A percentile compares a stretch with the other conserved stretches of the same genome.
phyloP scores from a whole-genome alignment of 2,797 vertebrate genomes.

The Poliocrania exsul region DNA sequence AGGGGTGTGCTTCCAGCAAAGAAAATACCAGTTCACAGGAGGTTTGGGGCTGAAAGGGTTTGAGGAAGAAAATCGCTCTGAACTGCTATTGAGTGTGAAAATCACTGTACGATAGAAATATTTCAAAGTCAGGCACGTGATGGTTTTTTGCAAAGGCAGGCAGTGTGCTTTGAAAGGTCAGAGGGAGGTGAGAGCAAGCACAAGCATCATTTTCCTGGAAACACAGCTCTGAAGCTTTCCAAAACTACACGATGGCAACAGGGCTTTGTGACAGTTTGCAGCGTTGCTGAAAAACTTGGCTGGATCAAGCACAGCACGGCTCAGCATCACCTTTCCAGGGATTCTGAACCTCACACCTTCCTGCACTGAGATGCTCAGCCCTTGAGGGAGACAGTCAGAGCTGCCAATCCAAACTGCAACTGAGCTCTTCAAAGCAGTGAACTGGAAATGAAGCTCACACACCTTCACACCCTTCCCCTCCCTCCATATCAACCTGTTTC shows the following conservation, averaged over 20 bases:
- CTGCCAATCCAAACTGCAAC: background rate
- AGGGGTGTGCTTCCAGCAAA: background rate
- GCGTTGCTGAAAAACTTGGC: background rate
- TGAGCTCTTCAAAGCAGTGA: background rate
- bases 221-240: background rate
- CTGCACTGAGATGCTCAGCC: background rate
- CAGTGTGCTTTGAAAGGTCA: background rate
- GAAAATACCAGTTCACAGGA: accelerated
- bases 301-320: accelerated
- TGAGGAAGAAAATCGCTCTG: background rate
- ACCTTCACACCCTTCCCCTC: background rate
- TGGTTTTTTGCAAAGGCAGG: background rate
- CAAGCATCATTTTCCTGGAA: background rate
- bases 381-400: background rate
- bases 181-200: background rate
- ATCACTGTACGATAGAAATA: background rate
- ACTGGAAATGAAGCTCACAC: background rate
- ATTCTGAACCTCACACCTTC: background rate
- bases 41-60: background rate
- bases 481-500: background rate
- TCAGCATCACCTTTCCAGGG: background rate
- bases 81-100: background rate
- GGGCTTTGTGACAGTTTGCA: background rate
- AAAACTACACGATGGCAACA: background rate
- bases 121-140: background rate